A percentile compares a stretch with the other conserved stretches of the same genome.
Conservation (phyloP, 2,888 invertebrate genomes). For the Cantharis rufa region DNA sequence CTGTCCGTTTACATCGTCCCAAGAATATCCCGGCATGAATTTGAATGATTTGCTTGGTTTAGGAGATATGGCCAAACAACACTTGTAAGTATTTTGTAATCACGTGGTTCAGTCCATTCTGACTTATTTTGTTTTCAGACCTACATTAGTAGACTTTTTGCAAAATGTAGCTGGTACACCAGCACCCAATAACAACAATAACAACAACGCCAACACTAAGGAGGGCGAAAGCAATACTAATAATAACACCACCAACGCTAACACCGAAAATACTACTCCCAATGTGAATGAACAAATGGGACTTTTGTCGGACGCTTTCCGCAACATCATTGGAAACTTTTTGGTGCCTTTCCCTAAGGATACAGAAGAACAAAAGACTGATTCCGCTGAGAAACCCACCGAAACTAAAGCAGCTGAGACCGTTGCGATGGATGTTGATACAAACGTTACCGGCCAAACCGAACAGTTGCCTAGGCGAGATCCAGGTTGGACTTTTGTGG, state of each 20-base stretch:
- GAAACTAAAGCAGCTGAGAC: not conserved
- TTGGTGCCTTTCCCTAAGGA: slow-evolving; percentile 12
- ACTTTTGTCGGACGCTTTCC: slow-evolving; percentile 25
- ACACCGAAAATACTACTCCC: not conserved
- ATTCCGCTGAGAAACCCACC: not conserved
- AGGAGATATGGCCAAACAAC: slow-evolving; percentile 22
- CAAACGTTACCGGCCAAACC: not conserved
- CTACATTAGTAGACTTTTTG: slow-evolving; percentile 15
- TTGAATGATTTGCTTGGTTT: slow-evolving; percentile 14
- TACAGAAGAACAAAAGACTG: not conserved
- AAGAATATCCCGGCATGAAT: slow-evolving; percentile 5
- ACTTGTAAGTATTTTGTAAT: slow-evolving; percentile 19
- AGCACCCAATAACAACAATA: not conserved
- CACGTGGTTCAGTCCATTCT: not conserved
- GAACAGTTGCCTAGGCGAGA: not conserved
- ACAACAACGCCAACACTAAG: not conserved
- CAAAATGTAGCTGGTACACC: slow-evolving; percentile 6
- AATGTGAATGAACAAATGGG: slow-evolving; percentile 8
- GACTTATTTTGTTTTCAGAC: slow-evolving; percentile 12
- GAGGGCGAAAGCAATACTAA: not conserved
- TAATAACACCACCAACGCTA: not conserved
- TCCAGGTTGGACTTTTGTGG: slow-evolving; percentile 22
- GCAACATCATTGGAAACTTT: slow-evolving; percentile 28
- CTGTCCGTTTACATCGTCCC: slow-evolving; percentile 43
- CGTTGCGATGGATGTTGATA: not conserved